Evolutionary conservation across 2,113 vertebrate genomes (phyloP).

Genomic region (Heterotis niloticus): DNA sequence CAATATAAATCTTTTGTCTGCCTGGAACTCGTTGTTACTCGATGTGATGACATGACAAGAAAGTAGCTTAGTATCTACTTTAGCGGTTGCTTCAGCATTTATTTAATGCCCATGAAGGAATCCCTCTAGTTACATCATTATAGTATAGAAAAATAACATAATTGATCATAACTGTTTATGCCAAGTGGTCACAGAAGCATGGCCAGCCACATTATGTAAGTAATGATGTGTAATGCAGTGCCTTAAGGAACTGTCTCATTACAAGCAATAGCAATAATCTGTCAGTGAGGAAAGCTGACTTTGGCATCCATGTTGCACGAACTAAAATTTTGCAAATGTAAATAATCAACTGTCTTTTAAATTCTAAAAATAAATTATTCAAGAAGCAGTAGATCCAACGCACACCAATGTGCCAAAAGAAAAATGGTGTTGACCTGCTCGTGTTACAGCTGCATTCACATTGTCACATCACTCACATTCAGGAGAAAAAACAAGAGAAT

Average conservation of each 20-base stretch:
- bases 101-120: background rate
- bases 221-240: slow-evolving; percentile 39
- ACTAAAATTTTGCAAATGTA: slow-evolving; percentile 36
- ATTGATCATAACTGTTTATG: background rate
- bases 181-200: slow-evolving; percentile 22
- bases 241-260: slow-evolving; percentile 33
- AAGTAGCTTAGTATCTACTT: background rate
- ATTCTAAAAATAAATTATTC: background rate
- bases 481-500: too few species aligned
- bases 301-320: slow-evolving; percentile 50
- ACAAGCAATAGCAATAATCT: slow-evolving; percentile 49
- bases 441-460: too few species aligned
- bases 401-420: background rate
- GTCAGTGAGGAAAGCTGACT: slow-evolving; percentile 48
- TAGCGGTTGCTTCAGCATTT: too few species aligned
- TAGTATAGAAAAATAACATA: background rate
- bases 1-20: too few species aligned
- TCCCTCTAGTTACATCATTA: background rate
- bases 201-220: slow-evolving; percentile 48
- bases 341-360: slow-evolving; percentile 16
- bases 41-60: background rate
- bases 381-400: background rate
- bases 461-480: too few species aligned
- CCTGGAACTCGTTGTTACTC: too few species aligned
- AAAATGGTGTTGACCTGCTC: too few species aligned